Evolutionary conservation across 2,113 vertebrate species (phyloP).

Genomic region (Todiramphus saurophagus): DNA sequence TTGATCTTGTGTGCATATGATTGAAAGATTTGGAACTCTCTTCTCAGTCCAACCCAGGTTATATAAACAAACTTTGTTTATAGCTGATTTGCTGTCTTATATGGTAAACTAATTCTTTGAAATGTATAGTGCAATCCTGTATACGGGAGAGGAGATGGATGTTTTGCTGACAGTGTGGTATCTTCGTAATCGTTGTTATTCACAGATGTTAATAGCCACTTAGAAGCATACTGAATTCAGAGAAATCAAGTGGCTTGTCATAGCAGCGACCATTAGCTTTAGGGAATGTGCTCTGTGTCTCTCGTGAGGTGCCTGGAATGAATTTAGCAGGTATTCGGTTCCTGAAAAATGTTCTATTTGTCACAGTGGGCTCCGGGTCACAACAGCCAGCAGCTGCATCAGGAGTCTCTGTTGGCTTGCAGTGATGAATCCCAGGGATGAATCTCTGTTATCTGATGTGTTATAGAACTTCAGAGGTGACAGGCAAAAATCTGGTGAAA

Average conservation of each 20-base stretch:
- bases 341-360: background rate
- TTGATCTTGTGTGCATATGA: background rate
- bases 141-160: background rate
- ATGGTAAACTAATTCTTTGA: background rate
- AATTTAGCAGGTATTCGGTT: background rate
- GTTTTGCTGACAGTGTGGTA: background rate
- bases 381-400: background rate
- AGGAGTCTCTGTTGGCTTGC: background rate
- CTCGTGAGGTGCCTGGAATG: background rate
- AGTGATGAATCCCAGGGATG: background rate
- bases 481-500: background rate
- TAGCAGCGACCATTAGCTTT: background rate
- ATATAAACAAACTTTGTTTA: background rate
- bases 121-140: background rate
- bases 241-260: background rate
- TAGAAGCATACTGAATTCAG: background rate
- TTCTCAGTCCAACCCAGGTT: background rate
- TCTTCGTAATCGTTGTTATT: background rate
- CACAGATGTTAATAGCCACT: background rate
- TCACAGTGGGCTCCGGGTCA: background rate
- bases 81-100: background rate
- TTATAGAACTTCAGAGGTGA: background rate
- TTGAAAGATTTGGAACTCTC: background rate
- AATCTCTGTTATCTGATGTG: background rate
- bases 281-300: background rate